Percentiles rank a stretch among this genome's conserved stretches.
Evolutionary conservation across 2,113 vertebrate genomes (phyloP).

Genomic region (Morone chrysops): DNA sequence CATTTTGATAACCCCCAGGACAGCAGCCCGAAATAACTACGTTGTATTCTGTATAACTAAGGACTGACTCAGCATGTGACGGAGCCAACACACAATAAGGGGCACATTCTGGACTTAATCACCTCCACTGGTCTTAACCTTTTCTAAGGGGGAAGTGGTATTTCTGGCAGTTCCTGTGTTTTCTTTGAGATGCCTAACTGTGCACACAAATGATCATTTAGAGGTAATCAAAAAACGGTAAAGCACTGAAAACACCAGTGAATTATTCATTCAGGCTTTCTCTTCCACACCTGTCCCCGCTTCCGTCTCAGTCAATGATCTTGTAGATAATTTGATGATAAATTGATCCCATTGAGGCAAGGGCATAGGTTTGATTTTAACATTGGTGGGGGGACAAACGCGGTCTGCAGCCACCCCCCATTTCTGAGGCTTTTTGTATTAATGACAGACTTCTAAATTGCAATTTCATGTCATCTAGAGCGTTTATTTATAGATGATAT

Average conservation of each 20-base stretch:
- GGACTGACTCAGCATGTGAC: conserved; percentile 9
- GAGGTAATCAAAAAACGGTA: not conserved
- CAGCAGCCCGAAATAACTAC: not conserved
- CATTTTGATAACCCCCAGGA: not conserved
- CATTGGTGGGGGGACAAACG: too few species aligned
- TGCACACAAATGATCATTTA: not conserved
- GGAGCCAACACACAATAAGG: not conserved
- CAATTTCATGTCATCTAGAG: too few species aligned
- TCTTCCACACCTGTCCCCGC: not conserved
- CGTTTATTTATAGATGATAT: too few species aligned
- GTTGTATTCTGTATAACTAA: not conserved
- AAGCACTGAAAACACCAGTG: not conserved
- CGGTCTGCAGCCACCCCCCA: too few species aligned
- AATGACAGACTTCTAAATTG: too few species aligned
- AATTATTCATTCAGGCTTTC: not conserved
- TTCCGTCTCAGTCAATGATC: not conserved
- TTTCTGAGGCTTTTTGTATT: too few species aligned
- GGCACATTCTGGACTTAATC: not conserved
- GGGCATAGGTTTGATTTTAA: not conserved
- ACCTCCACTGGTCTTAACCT: not conserved
- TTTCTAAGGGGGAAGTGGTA: not conserved
- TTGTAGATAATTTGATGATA: not conserved
- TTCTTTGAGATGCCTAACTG: not conserved
- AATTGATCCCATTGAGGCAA: not conserved
- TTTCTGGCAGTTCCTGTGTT: not conserved